Base-by-base conservation (phyloP, 1,140 invertebrate genomes). In the Leptopilina clavipes region DNA sequence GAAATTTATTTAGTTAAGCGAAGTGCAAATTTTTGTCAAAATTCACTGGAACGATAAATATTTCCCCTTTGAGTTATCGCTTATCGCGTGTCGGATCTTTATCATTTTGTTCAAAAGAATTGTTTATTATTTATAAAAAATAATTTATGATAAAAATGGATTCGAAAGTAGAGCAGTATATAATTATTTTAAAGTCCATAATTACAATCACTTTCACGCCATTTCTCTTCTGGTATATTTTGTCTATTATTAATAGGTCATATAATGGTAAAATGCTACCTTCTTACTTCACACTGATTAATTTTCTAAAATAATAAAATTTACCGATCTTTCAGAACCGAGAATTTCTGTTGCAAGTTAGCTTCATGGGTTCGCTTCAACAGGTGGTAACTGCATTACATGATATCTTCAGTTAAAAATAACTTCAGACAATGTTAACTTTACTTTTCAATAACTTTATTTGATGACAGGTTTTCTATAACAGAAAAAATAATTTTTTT, bases 61-160 rank as follows among this genome's bases (percentile, higher is more conserved):
- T 52, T 52, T 52, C 22, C 22, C 31, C 31, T 31, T 65, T 65
- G 22, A 25, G 6, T 65, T 65, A 25, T 65, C 22, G 56, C 56
- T 65, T 65, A 25, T 65, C 22, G 56, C 56, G 22, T 65, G 56
- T 65, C 22, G 14, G 56, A 65, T 65, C 19, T 25, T 65, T 22
- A 40, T 40, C 7, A 65, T 11, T 25, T 31, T 25, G 11, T 65
- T 22, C 22, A 65, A 65, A 25, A 65, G 19, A 65, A 65, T 65
- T 52, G 48, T 52, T 52, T 52, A 52, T 65, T 65, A 65, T 19
- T 65, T 65, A 14, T 10, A 22, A 65, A 65, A 25, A 65, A 31
- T 31, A 65, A 65, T 31, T 65, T n/a, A 65, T 65, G 56, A 65
- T 25, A 65, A 65, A 65, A 65, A 65, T 65, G 56, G 7, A 65